These are phyloP conservation scores for Pristionchus pacificus DNA, from an alignment of 1,140 invertebrate genomes.

Conservation along the genomic window DNA sequence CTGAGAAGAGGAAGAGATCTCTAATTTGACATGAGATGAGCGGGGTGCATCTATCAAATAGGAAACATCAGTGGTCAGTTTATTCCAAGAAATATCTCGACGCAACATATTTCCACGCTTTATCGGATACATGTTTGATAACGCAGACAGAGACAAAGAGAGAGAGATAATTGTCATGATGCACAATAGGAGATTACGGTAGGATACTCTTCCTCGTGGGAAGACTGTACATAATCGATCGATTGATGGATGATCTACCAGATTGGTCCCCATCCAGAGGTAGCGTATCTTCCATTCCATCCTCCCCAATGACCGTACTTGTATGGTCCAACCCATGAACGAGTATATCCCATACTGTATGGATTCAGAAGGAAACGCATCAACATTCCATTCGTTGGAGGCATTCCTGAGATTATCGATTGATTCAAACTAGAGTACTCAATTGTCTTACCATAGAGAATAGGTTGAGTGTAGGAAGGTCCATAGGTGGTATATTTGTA, in stretches of 20 bases:
- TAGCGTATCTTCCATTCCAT: slow-evolving; percentile 24
- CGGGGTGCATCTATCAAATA: too few species aligned
- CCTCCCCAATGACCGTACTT: slow-evolving; percentile 35
- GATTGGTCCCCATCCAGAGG: not conserved
- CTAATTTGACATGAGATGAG: too few species aligned
- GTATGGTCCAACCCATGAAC: slow-evolving; percentile 35
- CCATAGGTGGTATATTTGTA: slow-evolving; percentile 15
- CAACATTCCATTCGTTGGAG: slow-evolving; percentile 30
- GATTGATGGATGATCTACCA: not conserved
- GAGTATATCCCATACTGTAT: slow-evolving; percentile 16
- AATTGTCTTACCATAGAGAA: slow-evolving; percentile 2
- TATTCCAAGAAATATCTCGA: too few species aligned
- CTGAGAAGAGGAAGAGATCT: too few species aligned
- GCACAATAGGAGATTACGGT: not conserved
- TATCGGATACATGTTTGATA: not conserved
- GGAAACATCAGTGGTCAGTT: too few species aligned
- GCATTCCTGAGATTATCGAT: slow-evolving; percentile 29
- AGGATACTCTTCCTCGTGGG: not conserved
- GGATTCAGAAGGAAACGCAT: slow-evolving; percentile 31
- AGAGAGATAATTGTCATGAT: not conserved
- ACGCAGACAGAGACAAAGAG: not conserved
- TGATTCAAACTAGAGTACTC: slow-evolving; percentile 2
- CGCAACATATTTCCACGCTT: too few species aligned
- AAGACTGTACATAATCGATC: not conserved
- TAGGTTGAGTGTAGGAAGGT: slow-evolving; percentile 10